These are phyloP conservation scores for Drosophila nasuta DNA, from an alignment of 1,140 invertebrate species.

Conservation along the genomic window DNA sequence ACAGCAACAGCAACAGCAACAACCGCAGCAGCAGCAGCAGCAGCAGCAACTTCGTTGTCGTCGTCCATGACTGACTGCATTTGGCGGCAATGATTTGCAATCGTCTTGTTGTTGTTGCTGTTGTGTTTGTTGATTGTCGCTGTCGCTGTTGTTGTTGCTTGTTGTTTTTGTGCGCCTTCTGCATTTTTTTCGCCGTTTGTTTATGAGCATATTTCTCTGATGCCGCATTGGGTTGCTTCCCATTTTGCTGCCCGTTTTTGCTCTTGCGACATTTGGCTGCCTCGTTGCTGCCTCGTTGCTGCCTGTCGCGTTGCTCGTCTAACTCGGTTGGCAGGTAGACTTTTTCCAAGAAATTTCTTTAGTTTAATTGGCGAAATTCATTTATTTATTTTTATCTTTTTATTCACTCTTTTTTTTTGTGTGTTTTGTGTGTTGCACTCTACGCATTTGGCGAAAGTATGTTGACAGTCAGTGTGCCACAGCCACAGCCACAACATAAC, in stretches of 20 bases:
- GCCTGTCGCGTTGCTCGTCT: constrained; percentile 14
- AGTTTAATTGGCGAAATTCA: constrained; percentile 78
- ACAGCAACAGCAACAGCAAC: constrained; percentile 1
- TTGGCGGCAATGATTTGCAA: constrained; percentile 40
- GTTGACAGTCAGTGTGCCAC: constrained; percentile 15
- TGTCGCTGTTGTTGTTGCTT: constrained; percentile 13
- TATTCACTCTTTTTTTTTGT: constrained; percentile 13
- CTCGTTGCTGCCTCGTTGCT: constrained; percentile 23
- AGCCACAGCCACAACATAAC: background rate
- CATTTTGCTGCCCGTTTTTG: constrained; percentile 52
- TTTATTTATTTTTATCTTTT: constrained; percentile 38
- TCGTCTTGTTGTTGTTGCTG: constrained; percentile 20
- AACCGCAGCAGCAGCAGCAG: constrained; percentile 2
- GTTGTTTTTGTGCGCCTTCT: constrained; percentile 21
- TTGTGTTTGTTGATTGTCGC: background rate
- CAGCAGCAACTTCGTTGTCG: constrained; percentile 11
- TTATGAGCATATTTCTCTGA: constrained; percentile 15
- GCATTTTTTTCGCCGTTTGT: constrained; percentile 26
- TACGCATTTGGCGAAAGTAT: constrained; percentile 67
- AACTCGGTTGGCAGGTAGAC: constrained; percentile 36
- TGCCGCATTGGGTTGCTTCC: constrained; percentile 34
- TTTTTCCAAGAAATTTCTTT: constrained; percentile 78
- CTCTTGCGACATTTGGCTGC: constrained; percentile 54
- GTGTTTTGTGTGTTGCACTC: background rate
- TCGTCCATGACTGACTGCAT: constrained; percentile 44